Percentiles rank a stretch among this genome's conserved stretches.
phyloP scores from a whole-genome alignment of 2,888 invertebrate species.

The Heliconius ismenius region DNA sequence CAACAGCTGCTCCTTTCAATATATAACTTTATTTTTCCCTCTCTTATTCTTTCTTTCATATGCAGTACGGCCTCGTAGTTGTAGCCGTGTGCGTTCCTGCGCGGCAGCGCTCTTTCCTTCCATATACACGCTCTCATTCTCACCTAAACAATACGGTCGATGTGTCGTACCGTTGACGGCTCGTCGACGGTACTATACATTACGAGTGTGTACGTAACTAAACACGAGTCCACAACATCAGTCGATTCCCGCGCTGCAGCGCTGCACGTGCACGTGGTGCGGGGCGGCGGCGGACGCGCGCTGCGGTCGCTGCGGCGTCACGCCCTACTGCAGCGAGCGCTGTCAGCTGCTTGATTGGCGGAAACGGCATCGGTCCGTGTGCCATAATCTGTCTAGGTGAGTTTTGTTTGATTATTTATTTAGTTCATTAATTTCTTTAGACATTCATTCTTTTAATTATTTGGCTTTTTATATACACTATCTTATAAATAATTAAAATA shows the following conservation, averaged over 20 bases:
- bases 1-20: too few species aligned
- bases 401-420: conserved; percentile 25
- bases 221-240: conserved; percentile 51
- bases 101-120: too few species aligned
- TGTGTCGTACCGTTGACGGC: too few species aligned
- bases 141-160: too few species aligned
- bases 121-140: too few species aligned
- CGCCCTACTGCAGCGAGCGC: conserved; percentile 64
- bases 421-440: not conserved
- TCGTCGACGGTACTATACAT: not conserved
- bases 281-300: conserved; percentile 53
- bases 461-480: not conserved
- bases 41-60: too few species aligned
- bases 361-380: conserved; percentile 58
- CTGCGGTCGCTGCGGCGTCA: conserved; percentile 65
- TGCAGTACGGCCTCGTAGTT: too few species aligned
- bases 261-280: conserved; percentile 61
- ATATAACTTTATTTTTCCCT: too few species aligned
- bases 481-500: too few species aligned
- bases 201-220: not conserved
- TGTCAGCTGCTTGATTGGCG: conserved; percentile 69
- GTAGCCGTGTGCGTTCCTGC: too few species aligned
- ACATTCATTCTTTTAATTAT: not conserved
- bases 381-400: conserved; percentile 67
- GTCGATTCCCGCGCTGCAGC: conserved; percentile 66